These are phyloP conservation scores for Neotoxoptera formosana DNA, from an alignment of 1,140 invertebrate species.

Conservation along the genomic window DNA sequence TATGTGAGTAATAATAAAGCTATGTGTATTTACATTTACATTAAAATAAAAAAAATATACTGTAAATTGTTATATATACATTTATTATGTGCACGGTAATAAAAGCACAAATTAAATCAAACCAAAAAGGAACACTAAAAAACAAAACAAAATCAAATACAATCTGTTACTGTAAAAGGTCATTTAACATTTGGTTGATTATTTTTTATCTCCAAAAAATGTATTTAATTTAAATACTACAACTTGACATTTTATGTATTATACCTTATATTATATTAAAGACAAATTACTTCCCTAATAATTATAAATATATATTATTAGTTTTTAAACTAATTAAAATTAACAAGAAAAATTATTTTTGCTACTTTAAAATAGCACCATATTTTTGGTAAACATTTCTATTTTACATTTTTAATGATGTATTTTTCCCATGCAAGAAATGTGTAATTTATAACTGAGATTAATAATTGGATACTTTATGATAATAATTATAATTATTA, in stretches of 20 bases:
- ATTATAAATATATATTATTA: not conserved
- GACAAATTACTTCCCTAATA: not conserved
- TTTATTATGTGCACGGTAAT: constrained; percentile 15
- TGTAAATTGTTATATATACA: constrained; percentile 42
- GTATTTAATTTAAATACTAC: constrained; percentile 5
- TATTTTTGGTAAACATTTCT: constrained; percentile 45
- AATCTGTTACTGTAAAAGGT: not conserved
- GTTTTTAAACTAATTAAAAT: not conserved
- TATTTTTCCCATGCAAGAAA: not conserved
- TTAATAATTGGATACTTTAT: not conserved
- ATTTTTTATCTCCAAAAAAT: not conserved
- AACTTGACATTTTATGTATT: not conserved
- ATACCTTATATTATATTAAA: not conserved
- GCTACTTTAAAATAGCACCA: constrained; percentile 52
- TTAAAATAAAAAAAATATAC: constrained; percentile 41
- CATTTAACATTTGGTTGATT: not conserved
- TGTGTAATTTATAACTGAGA: not conserved
- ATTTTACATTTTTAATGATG: not conserved
- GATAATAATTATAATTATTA: not conserved
- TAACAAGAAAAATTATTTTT: constrained; percentile 21
- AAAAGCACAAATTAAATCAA: constrained; percentile 25
- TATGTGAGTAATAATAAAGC: constrained; percentile 23
- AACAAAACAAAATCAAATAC: constrained; percentile 1
- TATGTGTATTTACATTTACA: constrained; percentile 42
- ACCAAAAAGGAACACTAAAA: constrained; percentile 43